A percentile compares a stretch with the other conserved stretches of the same genome.
phyloP scores from a whole-genome alignment of 2,113 vertebrate species.

The Carassius carassius region DNA sequence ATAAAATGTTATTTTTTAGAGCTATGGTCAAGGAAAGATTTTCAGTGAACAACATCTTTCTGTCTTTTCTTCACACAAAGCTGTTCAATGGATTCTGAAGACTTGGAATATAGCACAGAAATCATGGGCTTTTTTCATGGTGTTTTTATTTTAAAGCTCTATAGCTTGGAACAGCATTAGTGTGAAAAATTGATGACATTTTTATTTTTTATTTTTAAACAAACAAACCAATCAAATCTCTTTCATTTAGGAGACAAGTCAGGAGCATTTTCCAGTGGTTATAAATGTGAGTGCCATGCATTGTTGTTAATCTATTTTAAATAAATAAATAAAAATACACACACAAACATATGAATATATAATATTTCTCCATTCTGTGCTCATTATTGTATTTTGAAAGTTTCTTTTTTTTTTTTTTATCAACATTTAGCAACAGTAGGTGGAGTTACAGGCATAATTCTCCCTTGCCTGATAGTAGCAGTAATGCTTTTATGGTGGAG shows the following conservation, averaged over 20 bases:
- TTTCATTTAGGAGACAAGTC: not conserved
- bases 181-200: not conserved
- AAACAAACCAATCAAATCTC: not conserved
- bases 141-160: too few species aligned
- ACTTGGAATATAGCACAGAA: not conserved
- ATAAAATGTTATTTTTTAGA: not conserved
- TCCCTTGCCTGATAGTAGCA: not conserved
- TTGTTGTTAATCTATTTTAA: not conserved
- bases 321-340: too few species aligned
- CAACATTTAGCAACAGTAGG: not conserved
- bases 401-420: not conserved
- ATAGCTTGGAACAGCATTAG: not conserved
- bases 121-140: not conserved
- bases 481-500: not conserved
- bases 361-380: not conserved
- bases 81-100: not conserved
- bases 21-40: not conserved
- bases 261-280: fast-evolving
- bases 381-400: too few species aligned
- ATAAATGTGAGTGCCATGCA: not conserved
- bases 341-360: too few species aligned
- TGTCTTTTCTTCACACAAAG: not conserved
- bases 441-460: not conserved
- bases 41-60: not conserved
- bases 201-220: not conserved